A percentile compares a stretch with the other conserved stretches of the same genome.
Evolutionary conservation across 2,888 invertebrate genomes (phyloP).

Genomic region (Diadegma fenestrale): DNA sequence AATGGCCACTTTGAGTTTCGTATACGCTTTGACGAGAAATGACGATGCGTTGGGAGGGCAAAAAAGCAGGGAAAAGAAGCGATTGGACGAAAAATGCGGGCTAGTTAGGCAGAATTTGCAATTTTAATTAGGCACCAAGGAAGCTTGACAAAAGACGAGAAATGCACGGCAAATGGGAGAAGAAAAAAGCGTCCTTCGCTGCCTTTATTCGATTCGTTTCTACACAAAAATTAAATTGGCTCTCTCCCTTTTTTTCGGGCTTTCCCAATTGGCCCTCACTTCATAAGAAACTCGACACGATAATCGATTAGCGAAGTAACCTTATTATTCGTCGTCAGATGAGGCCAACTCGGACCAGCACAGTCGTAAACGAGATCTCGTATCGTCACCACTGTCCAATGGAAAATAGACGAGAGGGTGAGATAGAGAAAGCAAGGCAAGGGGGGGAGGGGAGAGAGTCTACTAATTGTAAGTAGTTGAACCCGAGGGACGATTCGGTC

Average conservation of each 20-base stretch:
- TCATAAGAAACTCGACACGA: slow-evolving; percentile 44
- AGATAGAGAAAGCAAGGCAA: slow-evolving; percentile 6
- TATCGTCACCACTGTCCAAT: slow-evolving; percentile 57
- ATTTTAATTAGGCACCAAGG: slow-evolving; percentile 79
- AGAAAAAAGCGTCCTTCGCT: slow-evolving; percentile 19
- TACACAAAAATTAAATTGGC: slow-evolving; percentile 37
- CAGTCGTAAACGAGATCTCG: slow-evolving; percentile 59
- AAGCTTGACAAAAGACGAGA: neutral
- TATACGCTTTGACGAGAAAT: slow-evolving; percentile 75
- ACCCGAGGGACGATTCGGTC: slow-evolving; percentile 67
- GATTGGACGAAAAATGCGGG: slow-evolving; percentile 73
- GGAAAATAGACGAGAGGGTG: slow-evolving; percentile 16
- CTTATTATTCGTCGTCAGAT: slow-evolving; percentile 60
- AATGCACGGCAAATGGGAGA: neutral
- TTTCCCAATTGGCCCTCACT: neutral
- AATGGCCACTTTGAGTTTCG: slow-evolving; percentile 75
- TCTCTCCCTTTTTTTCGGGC: neutral
- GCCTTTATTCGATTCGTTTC: slow-evolving; percentile 41
- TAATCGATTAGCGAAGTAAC: slow-evolving; percentile 64
- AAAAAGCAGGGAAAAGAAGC: neutral
- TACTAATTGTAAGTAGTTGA: slow-evolving; percentile 69
- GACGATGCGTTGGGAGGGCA: slow-evolving; percentile 30
- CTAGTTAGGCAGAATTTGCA: slow-evolving; percentile 82
- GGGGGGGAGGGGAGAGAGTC: slow-evolving; percentile 10
- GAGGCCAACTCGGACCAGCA: slow-evolving; percentile 9